phyloP scores from a whole-genome alignment of 2,113 vertebrate species.

The Vidua chalybeata region DNA sequence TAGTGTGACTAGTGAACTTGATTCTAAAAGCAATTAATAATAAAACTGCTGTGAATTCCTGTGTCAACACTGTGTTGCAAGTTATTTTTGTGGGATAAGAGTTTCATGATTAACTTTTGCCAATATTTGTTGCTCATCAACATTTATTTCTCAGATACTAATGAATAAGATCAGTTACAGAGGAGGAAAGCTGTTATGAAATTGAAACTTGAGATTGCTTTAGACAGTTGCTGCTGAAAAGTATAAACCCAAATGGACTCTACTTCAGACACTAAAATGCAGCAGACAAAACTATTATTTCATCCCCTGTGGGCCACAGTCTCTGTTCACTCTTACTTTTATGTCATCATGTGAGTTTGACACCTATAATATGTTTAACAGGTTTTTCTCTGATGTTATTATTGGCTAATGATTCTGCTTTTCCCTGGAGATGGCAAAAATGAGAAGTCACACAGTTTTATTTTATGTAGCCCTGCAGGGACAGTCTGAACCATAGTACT shows the following conservation, averaged over 20 bases:
- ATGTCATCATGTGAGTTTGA: slow-evolving; percentile 48
- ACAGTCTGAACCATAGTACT: neutral
- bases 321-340: slow-evolving; percentile 33
- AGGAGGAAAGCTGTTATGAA: slow-evolving; percentile 28
- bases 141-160: slow-evolving; percentile 37
- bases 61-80: neutral
- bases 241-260: slow-evolving; percentile 28
- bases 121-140: neutral
- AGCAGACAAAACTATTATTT: slow-evolving; percentile 63
- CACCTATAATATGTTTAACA: slow-evolving; percentile 46
- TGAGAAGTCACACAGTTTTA: slow-evolving; percentile 36
- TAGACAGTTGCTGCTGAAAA: slow-evolving; percentile 46
- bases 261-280: slow-evolving; percentile 12
- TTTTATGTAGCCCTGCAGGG: slow-evolving; percentile 34
- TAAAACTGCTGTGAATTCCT: neutral
- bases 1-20: neutral
- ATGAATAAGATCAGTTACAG: slow-evolving; percentile 63
- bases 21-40: neutral
- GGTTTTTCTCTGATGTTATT: slow-evolving; percentile 44
- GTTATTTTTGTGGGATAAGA: slow-evolving; percentile 11
- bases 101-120: slow-evolving; percentile 12
- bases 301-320: neutral
- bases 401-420: slow-evolving; percentile 53
- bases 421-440: slow-evolving; percentile 40
- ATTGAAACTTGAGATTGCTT: slow-evolving; percentile 31